These are phyloP conservation scores for Syngnathus acus DNA, from an alignment of 2,797 vertebrate genomes.

Conservation along the genomic window DNA sequence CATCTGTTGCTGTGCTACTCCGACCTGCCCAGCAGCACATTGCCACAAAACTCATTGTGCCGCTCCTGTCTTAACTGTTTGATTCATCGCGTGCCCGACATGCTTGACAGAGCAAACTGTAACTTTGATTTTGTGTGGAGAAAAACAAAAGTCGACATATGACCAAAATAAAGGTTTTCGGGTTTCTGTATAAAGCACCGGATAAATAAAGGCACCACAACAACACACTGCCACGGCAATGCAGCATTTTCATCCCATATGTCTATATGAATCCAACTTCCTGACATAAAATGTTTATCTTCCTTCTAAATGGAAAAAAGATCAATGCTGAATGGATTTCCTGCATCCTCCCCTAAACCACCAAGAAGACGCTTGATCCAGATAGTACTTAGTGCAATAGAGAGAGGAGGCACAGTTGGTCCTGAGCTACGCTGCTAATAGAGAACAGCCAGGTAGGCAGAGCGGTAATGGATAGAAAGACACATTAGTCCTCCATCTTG, in stretches of 20 bases:
- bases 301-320: constrained; percentile 46
- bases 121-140: background rate
- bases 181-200: background rate
- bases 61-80: background rate
- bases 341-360: constrained; percentile 42
- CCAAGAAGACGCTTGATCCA: constrained; percentile 43
- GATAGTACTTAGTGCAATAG: constrained; percentile 49
- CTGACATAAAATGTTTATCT: constrained; percentile 61
- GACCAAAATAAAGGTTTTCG: background rate
- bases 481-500: constrained; percentile 59
- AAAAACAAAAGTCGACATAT: too few relatives aligned
- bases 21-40: background rate
- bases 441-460: constrained; percentile 50
- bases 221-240: constrained; percentile 20
- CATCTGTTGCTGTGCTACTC: constrained; percentile 21
- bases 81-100: background rate
- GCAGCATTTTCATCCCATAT: constrained; percentile 32
- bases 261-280: constrained; percentile 44
- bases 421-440: constrained; percentile 10
- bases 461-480: constrained; percentile 61
- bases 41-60: background rate
- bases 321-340: constrained; percentile 70
- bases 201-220: constrained; percentile 4
- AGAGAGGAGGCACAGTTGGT: constrained; percentile 35
- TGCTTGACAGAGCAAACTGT: background rate